phyloP scores from a whole-genome alignment of 1,140 invertebrate genomes.

The Chrysomallon squamiferum region DNA sequence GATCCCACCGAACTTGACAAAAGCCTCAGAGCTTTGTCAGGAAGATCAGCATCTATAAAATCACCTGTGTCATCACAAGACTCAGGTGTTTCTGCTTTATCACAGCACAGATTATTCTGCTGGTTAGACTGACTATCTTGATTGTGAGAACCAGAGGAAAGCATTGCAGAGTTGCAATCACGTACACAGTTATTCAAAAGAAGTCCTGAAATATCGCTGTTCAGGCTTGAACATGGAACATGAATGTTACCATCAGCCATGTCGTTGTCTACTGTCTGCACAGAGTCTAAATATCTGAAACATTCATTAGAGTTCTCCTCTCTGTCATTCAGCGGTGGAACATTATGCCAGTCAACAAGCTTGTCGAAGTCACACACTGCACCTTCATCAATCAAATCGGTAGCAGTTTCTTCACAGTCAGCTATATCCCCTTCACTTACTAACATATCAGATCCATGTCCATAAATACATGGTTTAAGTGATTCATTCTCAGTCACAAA shows the following conservation, averaged over 20 bases:
- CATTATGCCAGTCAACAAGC: slow-evolving; percentile 20
- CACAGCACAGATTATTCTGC: no score
- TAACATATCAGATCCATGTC: slow-evolving; percentile 4
- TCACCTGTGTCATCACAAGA: slow-evolving; percentile 53
- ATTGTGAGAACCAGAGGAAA: no score
- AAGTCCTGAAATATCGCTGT: no score
- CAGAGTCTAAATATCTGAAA: no score
- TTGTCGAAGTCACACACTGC: slow-evolving; percentile 35
- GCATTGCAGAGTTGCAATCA: no score
- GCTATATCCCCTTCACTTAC: not conserved
- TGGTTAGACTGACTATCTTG: no score
- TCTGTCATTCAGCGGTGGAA: not conserved
- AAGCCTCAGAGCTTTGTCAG: slow-evolving; percentile 37
- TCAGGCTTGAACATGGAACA: no score
- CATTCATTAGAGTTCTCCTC: not conserved
- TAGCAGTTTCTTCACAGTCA: slow-evolving; percentile 6
- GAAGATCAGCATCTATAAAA: slow-evolving; percentile 57
- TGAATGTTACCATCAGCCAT: no score
- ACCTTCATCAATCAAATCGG: slow-evolving; percentile 34
- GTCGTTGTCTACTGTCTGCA: no score
- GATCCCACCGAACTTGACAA: slow-evolving; percentile 49
- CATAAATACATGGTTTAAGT: no score
- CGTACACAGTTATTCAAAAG: no score
- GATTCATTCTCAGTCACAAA: no score
- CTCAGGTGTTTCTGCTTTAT: slow-evolving; percentile 11